Conservation (phyloP, 2,797 vertebrate species). For the Caiman crocodilus region DNA sequence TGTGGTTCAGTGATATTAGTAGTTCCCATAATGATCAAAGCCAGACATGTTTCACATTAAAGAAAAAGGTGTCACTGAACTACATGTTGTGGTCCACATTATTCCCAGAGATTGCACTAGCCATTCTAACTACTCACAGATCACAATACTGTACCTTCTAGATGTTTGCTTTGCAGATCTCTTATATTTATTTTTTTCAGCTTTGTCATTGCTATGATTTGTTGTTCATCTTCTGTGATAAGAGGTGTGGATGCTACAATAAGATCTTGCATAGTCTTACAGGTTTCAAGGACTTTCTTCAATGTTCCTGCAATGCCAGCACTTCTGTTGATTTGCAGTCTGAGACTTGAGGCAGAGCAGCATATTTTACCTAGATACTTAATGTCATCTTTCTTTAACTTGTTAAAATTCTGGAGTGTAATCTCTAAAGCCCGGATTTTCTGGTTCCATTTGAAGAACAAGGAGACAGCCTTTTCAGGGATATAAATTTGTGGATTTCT, state of each 20-base stretch:
- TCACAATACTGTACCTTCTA: slow-evolving; percentile 36
- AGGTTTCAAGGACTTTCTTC: slow-evolving; percentile 51
- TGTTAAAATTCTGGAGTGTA: slow-evolving; percentile 62
- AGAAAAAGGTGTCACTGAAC: background rate
- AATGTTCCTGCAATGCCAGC: slow-evolving; percentile 55
- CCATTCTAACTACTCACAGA: background rate
- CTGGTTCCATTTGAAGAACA: slow-evolving; percentile 75
- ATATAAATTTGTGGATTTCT: slow-evolving; percentile 33
- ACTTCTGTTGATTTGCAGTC: slow-evolving; percentile 61
- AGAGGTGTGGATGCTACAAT: slow-evolving; percentile 64
- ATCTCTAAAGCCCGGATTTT: slow-evolving; percentile 71
- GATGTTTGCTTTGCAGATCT: slow-evolving; percentile 39
- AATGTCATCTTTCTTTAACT: slow-evolving; percentile 61
- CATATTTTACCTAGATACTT: slow-evolving; percentile 76
- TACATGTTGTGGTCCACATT: background rate
- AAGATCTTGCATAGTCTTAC: slow-evolving; percentile 55
- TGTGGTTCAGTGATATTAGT: background rate
- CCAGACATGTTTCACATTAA: background rate
- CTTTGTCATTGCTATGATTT: slow-evolving; percentile 43
- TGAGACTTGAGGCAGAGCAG: slow-evolving; percentile 63
- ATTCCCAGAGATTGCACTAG: background rate
- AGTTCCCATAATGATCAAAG: background rate
- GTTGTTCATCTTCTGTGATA: slow-evolving; percentile 51
- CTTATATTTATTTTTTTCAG: slow-evolving; percentile 61
- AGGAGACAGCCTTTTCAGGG: slow-evolving; percentile 63